phyloP scores from a whole-genome alignment of 2,888 invertebrate genomes.

The Eubasilissa splendida region DNA sequence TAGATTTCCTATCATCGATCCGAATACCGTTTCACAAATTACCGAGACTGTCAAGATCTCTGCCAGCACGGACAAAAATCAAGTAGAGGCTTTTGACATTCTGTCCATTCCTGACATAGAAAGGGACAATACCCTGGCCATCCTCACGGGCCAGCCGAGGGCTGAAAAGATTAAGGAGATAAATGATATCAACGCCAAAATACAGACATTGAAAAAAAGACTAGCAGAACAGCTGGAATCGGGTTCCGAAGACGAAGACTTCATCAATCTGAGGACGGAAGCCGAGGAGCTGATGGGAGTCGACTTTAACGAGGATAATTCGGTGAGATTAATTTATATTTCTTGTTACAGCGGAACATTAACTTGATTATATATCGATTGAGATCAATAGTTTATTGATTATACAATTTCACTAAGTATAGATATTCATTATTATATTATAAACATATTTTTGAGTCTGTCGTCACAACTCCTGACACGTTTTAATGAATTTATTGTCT shows the following conservation, averaged over 20 bases:
- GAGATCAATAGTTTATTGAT: no score
- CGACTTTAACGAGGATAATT: slow-evolving; percentile 66
- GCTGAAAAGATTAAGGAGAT: slow-evolving; percentile 68
- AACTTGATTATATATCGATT: no score
- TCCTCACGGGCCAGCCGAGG: slow-evolving; percentile 58
- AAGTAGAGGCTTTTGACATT: slow-evolving; percentile 68
- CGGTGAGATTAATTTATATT: background rate
- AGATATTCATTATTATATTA: no score
- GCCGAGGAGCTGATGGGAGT: slow-evolving; percentile 71
- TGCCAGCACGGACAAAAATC: slow-evolving; percentile 59
- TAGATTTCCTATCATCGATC: slow-evolving; percentile 69
- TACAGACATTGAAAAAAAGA: slow-evolving; percentile 70
- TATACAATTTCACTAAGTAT: no score
- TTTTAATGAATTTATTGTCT: no score
- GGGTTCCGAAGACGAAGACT: slow-evolving; percentile 78
- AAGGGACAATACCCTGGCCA: slow-evolving; percentile 22
- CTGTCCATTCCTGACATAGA: slow-evolving; percentile 68
- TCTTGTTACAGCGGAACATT: no score
- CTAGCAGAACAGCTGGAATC: slow-evolving; percentile 70
- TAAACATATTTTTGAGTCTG: no score
- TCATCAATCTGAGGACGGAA: slow-evolving; percentile 77
- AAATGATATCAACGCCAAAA: slow-evolving; percentile 76
- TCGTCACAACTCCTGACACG: no score
- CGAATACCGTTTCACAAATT: slow-evolving; percentile 64
- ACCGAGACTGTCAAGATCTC: slow-evolving; percentile 39